A percentile compares a stretch with the other conserved stretches of the same genome.
Evolutionary conservation across 2,113 vertebrate genomes (phyloP).

Genomic region (Oncorhynchus mykiss): DNA sequence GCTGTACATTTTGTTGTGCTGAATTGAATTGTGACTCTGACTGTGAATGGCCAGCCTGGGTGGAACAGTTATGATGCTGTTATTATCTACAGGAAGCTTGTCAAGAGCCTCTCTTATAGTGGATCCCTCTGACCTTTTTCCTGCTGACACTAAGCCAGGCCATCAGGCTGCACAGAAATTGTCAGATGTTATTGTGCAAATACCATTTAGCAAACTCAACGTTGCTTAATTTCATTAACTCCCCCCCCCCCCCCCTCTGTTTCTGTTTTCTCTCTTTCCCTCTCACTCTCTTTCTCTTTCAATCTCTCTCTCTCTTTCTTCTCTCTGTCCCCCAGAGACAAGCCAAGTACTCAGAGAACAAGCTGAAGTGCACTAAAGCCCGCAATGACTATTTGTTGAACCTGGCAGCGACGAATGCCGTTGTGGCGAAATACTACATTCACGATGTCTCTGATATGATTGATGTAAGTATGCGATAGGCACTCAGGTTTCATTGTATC

Average conservation of each 20-base stretch:
- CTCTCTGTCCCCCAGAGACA: slow-evolving; percentile 80
- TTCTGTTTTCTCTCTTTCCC: slow-evolving; percentile 10
- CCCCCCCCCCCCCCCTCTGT: not conserved
- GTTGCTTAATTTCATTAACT: slow-evolving; percentile 28
- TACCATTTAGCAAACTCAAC: slow-evolving; percentile 2
- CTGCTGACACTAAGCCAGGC: slow-evolving; percentile 19
- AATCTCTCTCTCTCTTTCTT: not conserved
- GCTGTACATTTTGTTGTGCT: slow-evolving; percentile 7
- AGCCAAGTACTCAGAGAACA: slow-evolving; percentile 98
- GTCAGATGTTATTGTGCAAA: slow-evolving; percentile 15
- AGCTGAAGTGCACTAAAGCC: slow-evolving; percentile 97
- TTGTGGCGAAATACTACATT: slow-evolving; percentile 98
- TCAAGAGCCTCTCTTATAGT: not conserved
- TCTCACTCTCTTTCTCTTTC: not conserved
- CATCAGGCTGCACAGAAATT: slow-evolving; percentile 10
- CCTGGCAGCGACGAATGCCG: slow-evolving; percentile 91
- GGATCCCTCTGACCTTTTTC: slow-evolving; percentile 4
- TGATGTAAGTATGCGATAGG: slow-evolving; percentile 82
- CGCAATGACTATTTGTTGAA: slow-evolving; percentile 96
- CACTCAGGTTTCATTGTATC: slow-evolving; percentile 51
- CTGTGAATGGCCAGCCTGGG: slow-evolving; percentile 17
- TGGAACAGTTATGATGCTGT: slow-evolving; percentile 19
- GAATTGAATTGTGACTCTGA: not conserved
- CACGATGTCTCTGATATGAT: slow-evolving; percentile 97
- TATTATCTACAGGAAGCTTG: slow-evolving; percentile 27